Evolutionary conservation across 2,797 vertebrate species (phyloP).

Genomic region (Taeniopygia guttata): DNA sequence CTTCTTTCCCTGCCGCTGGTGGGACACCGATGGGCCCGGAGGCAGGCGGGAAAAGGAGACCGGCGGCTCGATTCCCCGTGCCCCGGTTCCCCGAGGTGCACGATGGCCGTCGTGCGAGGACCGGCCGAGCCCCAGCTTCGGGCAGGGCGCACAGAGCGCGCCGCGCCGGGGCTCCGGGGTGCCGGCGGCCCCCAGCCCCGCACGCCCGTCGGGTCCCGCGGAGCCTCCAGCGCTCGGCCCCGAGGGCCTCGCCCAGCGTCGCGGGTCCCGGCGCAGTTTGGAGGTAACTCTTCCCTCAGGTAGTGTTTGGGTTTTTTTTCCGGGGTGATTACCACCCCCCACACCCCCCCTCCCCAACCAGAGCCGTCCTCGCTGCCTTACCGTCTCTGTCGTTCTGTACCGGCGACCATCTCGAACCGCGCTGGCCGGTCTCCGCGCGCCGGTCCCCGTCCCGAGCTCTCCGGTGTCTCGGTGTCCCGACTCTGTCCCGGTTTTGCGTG

Average conservation of each 20-base stretch:
- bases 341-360: rapidly evolving
- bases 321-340: not conserved
- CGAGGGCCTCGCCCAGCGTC: not conserved
- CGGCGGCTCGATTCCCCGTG: not conserved
- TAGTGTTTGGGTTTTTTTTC: rapidly evolving
- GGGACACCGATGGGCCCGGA: not conserved
- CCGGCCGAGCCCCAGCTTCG: not conserved
- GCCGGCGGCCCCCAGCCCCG: not conserved
- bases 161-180: not conserved
- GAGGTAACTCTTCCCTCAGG: not conserved
- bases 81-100: not conserved
- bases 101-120: not conserved
- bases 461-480: not conserved
- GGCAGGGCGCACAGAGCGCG: not conserved
- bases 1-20: not conserved
- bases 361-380: not conserved
- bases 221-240: not conserved
- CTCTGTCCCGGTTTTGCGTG: not conserved
- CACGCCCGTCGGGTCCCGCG: not conserved
- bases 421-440: not conserved
- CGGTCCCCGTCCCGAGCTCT: not conserved
- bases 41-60: not conserved
- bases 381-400: not conserved
- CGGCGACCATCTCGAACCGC: not conserved
- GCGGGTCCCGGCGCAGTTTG: too few relatives aligned